phyloP scores from a whole-genome alignment of 2,888 invertebrate species.

The Watsonalla binaria region DNA sequence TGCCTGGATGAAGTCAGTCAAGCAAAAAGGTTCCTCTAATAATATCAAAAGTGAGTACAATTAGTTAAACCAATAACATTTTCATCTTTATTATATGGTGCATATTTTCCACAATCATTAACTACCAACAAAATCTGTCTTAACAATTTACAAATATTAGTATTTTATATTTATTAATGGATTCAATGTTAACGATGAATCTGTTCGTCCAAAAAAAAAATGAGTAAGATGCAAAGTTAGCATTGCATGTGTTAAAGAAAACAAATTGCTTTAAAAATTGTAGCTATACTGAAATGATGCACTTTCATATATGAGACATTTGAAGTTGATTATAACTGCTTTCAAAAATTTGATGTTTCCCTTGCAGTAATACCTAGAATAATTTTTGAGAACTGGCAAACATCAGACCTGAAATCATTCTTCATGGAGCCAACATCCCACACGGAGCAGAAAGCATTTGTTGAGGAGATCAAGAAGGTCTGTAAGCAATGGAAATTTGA shows the following conservation, averaged over 20 bases:
- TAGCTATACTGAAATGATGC: no score
- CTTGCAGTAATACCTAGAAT: slow-evolving; percentile 91
- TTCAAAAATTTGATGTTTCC: not conserved
- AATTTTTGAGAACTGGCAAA: slow-evolving; percentile 92
- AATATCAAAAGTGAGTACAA: slow-evolving; percentile 77
- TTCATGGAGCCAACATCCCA: slow-evolving; percentile 82
- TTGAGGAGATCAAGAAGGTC: slow-evolving; percentile 82
- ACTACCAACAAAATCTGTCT: not conserved
- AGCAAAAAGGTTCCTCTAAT: slow-evolving; percentile 74
- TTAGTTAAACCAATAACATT: slow-evolving; percentile 3
- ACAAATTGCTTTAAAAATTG: no score
- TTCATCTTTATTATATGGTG: no score
- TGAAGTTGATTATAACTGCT: no score
- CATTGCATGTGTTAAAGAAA: no score
- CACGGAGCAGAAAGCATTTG: slow-evolving; percentile 82
- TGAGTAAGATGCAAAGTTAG: no score
- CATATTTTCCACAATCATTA: not conserved
- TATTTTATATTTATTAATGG: no score
- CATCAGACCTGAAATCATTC: slow-evolving; percentile 84
- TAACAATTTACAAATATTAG: no score
- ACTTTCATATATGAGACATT: no score
- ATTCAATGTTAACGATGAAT: no score
- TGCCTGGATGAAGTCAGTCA: slow-evolving; percentile 88
- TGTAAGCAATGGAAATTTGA: slow-evolving; percentile 89
- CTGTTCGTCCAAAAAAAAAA: no score